These are phyloP conservation scores for Intellagama lesueurii DNA, from an alignment of 2,797 vertebrate species.

Conservation along the genomic window DNA sequence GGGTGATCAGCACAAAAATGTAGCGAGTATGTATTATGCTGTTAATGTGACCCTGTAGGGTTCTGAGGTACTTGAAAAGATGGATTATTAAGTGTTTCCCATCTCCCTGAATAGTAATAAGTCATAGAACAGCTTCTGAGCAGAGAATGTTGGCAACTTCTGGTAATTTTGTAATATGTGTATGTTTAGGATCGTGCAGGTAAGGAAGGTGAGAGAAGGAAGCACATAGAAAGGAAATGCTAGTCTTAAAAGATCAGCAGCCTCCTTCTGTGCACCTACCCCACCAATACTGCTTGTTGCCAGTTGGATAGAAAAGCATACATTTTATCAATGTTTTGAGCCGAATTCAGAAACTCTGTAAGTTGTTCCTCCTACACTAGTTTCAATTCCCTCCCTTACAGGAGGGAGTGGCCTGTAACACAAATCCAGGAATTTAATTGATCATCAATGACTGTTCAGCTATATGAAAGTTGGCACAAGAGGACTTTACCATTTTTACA, in stretches of 20 bases:
- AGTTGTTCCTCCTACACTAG: not conserved
- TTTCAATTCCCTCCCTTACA: not conserved
- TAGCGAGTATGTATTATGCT: slow-evolving; percentile 9
- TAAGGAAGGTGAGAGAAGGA: not conserved
- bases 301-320: not conserved
- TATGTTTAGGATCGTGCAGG: not conserved
- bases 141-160: not conserved
- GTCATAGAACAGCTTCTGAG: not conserved
- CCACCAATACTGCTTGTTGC: not conserved
- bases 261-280: not conserved
- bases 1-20: not conserved
- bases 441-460: too few species aligned
- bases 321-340: not conserved
- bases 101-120: not conserved
- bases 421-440: too few species aligned
- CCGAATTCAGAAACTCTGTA: not conserved
- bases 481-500: too few species aligned
- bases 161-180: not conserved
- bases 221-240: not conserved
- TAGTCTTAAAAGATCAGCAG: not conserved
- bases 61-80: not conserved
- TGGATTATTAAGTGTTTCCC: too few species aligned
- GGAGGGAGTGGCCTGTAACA: too few species aligned
- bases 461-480: too few species aligned
- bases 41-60: not conserved